phyloP scores from a whole-genome alignment of 2,113 vertebrate genomes.

The Gallinago jamesoni region DNA sequence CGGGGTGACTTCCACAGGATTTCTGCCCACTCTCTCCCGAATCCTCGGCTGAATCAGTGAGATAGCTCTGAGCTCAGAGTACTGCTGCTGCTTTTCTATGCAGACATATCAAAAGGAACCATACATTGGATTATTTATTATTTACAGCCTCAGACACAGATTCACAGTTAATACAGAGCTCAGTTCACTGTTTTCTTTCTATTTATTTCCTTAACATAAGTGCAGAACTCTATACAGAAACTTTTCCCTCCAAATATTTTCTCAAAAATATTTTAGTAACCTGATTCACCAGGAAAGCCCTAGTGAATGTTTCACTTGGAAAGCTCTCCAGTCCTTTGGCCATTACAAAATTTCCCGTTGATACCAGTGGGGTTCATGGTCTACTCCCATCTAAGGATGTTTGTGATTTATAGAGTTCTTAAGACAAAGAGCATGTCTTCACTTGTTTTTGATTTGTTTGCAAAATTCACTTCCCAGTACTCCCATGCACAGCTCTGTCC shows the following conservation, averaged over 20 bases:
- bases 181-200: not conserved
- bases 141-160: not conserved
- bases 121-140: not conserved
- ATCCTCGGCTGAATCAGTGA: not conserved
- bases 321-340: not conserved
- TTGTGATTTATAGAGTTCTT: not conserved
- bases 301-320: not conserved
- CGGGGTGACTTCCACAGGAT: not conserved
- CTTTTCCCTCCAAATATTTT: not conserved
- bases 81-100: not conserved
- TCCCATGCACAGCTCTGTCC: not conserved
- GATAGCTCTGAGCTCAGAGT: not conserved
- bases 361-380: not conserved
- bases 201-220: not conserved
- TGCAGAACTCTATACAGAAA: not conserved
- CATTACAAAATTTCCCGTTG: not conserved
- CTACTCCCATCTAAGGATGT: not conserved
- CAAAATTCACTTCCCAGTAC: not conserved
- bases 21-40: not conserved
- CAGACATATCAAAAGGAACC: not conserved
- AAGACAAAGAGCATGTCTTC: not conserved
- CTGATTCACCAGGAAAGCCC: not conserved
- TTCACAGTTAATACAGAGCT: not conserved
- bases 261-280: not conserved
- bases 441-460: not conserved